Evolutionary conservation across 2,797 vertebrate genomes (phyloP).

Genomic region (Etheostoma perlongum): DNA sequence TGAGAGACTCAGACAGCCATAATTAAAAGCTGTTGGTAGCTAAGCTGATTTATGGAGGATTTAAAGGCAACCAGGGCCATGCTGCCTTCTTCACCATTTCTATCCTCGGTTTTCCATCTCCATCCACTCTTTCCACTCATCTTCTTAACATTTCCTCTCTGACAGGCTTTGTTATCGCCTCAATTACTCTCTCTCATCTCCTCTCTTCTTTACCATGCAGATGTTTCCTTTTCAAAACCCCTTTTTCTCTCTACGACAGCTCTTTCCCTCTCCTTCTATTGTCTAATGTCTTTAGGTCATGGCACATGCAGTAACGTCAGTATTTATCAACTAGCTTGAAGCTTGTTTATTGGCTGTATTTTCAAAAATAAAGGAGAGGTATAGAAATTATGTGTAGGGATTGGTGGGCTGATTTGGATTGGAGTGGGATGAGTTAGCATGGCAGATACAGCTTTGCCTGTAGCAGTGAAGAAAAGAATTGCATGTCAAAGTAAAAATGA

Average conservation of each 20-base stretch:
- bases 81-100: constrained; percentile 37
- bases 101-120: constrained; percentile 13
- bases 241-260: background rate
- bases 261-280: background rate
- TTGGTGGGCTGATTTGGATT: constrained; percentile 18
- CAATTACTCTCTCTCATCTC: background rate
- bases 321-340: background rate
- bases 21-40: constrained; percentile 69
- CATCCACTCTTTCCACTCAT: constrained; percentile 22
- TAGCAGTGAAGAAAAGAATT: background rate
- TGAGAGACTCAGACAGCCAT: constrained; percentile 56
- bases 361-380: background rate
- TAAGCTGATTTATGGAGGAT: constrained; percentile 67
- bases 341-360: background rate
- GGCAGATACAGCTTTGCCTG: constrained; percentile 5
- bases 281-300: background rate
- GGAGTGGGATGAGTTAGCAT: background rate
- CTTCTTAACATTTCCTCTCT: constrained; percentile 23
- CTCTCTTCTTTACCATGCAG: background rate
- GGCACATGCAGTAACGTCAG: background rate
- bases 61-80: constrained; percentile 44
- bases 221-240: background rate
- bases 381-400: background rate
- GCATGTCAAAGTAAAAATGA: background rate
- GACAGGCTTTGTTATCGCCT: constrained; percentile 13